Base-by-base conservation (phyloP, 2,888 invertebrate genomes). In the Lathronympha strigana region DNA sequence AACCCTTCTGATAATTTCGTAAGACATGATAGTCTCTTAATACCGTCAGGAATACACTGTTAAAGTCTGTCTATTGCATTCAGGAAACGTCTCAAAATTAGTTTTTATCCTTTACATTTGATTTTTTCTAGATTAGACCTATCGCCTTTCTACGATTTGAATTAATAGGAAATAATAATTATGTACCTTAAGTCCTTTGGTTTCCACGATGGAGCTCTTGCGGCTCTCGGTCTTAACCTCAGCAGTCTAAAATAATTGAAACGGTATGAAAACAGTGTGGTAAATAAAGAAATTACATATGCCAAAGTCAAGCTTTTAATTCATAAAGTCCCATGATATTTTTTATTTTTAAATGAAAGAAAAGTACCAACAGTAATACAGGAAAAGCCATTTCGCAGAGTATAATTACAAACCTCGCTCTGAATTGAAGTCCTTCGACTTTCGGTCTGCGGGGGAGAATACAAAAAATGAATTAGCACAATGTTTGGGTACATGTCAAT, bases 351-450 rank as follows among this genome's bases (percentile, higher is more conserved):
- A 25, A 25, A 25, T 25, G 3, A 25, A 25, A 6, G 3, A 6
- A 25, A 25, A 6, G 25, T 25, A 25, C 3, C 25, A 25, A 25
- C 3, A 25, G 3, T 25, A 25, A 4, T 3, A 25, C 25, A 15
- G 6, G 2, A 38, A 38, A 40, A 17, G 40, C 6, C 4, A 40
- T 38, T 49, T 4, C 19, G 55, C 43, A 63, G 43, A 63, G 64
- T 53, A 15, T 17, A 8, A 21, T 64, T 73, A 81, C 82, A 71
- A 75, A 89, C 89, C 86, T 90, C 89, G 66, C 71, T 86, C 70
- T 87, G 87, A 36, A 88, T 66, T 0, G 90, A 90, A 21, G 88
- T 87, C 57, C 90, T 83, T 72, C 90, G 79, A 81, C 90, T 90
- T 76, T 88, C 90, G 57, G 83, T 83, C 90, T 90, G 82, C 60